Evolutionary conservation across 2,113 vertebrate genomes (phyloP).

Genomic region (Lophotis ruficrista): DNA sequence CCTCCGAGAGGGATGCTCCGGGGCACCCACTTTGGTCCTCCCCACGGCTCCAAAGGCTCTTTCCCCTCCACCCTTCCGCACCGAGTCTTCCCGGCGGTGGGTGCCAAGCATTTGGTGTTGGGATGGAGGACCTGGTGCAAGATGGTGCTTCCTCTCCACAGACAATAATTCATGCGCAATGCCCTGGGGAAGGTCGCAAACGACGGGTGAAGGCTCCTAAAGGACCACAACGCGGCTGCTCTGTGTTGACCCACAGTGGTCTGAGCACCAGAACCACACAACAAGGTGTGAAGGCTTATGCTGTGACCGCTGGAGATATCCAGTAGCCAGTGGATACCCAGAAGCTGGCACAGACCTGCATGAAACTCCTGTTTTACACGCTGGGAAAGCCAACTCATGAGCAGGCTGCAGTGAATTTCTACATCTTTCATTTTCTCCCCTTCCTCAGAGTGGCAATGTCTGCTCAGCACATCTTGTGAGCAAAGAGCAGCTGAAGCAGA

Average conservation of each 20-base stretch:
- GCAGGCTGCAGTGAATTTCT: background rate
- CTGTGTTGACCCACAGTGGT: background rate
- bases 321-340: background rate
- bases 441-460: slow-evolving; percentile 57
- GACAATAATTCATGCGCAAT: background rate
- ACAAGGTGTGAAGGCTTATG: background rate
- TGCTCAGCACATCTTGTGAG: slow-evolving; percentile 54
- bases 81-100: rapidly evolving
- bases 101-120: background rate
- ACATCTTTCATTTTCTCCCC: slow-evolving; percentile 36
- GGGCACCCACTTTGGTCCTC: rapidly evolving
- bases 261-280: background rate
- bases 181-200: background rate
- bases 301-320: background rate
- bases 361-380: background rate
- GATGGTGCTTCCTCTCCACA: background rate
- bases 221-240: background rate
- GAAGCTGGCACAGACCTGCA: background rate
- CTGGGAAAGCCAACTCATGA: background rate
- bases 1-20: background rate
- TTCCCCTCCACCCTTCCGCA: background rate
- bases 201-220: background rate
- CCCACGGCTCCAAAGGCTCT: background rate
- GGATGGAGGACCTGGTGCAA: rapidly evolving
- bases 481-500: slow-evolving; percentile 5